Evolutionary conservation across 2,888 invertebrate genomes (phyloP), one percentile per base, ranked within the genome.

Genomic region (Coremacera marginata): DNA sequence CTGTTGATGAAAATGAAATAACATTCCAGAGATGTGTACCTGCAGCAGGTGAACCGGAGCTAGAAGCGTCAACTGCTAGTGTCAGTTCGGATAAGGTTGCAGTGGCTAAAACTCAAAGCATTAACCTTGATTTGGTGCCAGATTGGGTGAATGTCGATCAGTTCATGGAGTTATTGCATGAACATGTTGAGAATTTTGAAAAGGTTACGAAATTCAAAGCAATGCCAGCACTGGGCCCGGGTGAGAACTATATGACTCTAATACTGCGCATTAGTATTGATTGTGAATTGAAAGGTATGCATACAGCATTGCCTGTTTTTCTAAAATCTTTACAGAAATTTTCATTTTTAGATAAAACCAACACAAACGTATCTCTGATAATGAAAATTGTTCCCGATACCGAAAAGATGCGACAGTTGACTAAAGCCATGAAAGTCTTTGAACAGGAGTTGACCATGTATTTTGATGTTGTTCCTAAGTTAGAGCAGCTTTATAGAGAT

Each of bases 171-270:
- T 62, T 86, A 14, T 79, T 87, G 0, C 57, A 72, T 2, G 78
- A 78, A 4, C 81, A 78, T 74, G 60, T 84, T 5, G 73, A 80
- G 5, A 75, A 82, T 9, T 84, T 83, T 62, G 76, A 74, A 3
- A 82, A 79, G 19, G 83, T 87, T n/a, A 70, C 65, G 31, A 78
- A 76, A 3, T 86, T 87, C 68, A 68, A 77, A 2, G 80, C 81
- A 0, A 76, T 65, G 4, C 81, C 84, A 3, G 84, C 85, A 0
- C 70, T 85, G 77, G 77, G 57, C 0, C 74, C 83, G 7, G 87
- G 85, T 0, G 89, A 88, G 76, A 89, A 88, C 74, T 89, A 84
- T 79, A 82, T 84, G 34, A 85, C 87, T 0, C 63, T 85, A 0
- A 83, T 88, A 81, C 74, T 85, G 3, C 81, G 85, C 62, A 78